phyloP scores from a whole-genome alignment of 2,797 vertebrate species.

The Eleutherodactylus coqui region DNA sequence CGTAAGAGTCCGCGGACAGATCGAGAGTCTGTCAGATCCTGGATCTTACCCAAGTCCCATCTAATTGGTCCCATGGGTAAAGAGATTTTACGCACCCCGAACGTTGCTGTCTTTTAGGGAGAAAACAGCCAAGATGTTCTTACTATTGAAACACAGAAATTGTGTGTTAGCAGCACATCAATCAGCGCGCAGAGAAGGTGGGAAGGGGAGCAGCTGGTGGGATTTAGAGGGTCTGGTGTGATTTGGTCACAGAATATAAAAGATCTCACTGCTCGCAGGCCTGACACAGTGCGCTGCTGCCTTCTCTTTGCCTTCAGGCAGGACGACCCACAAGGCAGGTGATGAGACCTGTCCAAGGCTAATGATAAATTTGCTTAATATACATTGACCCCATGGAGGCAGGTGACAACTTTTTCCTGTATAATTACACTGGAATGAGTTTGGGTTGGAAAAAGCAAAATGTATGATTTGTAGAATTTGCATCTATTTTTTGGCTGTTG shows the following conservation, averaged over 20 bases:
- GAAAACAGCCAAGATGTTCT: constrained; percentile 16
- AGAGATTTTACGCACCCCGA: constrained; percentile 67
- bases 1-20: constrained; percentile 25
- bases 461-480: neutral
- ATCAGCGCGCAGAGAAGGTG: constrained; percentile 46
- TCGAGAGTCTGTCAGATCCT: constrained; percentile 57
- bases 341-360: constrained; percentile 7
- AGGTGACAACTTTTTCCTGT: neutral
- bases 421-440: neutral
- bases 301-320: constrained; percentile 21
- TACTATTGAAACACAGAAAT: neutral
- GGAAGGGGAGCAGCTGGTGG: constrained; percentile 68
- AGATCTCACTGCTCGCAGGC: constrained; percentile 32
- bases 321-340: constrained; percentile 30
- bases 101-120: constrained; percentile 50
- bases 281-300: constrained; percentile 3
- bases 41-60: constrained; percentile 70
- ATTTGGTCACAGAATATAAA: constrained; percentile 64
- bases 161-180: neutral
- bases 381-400: neutral
- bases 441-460: neutral
- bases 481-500: no score
- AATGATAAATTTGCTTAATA: constrained; percentile 57
- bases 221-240: constrained; percentile 34
- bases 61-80: constrained; percentile 71